Conservation (phyloP, 1,140 invertebrate species). For the Berghia stephanieae region DNA sequence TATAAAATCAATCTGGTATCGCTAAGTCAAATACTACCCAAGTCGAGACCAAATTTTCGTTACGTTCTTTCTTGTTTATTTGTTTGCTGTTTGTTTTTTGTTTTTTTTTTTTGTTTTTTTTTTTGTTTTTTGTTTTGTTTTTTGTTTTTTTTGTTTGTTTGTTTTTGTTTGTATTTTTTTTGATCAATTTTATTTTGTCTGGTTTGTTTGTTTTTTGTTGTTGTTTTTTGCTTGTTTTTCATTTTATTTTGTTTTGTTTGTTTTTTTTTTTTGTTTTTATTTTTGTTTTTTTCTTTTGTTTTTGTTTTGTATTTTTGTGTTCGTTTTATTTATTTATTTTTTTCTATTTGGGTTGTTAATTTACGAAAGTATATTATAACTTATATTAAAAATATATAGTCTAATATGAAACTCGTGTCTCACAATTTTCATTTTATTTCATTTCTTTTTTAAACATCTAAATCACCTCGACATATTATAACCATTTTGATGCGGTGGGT, state of each 20-base stretch:
- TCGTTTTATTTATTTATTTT: not conserved
- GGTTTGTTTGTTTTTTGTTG: too few relatives aligned
- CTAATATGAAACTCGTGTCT: too few relatives aligned
- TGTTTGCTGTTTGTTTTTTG: too few relatives aligned
- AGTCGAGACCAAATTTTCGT: not conserved
- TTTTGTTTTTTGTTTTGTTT: too few relatives aligned
- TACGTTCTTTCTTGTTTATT: not conserved
- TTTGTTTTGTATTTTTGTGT: not conserved
- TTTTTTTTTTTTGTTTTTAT: not conserved
- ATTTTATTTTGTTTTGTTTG: not conserved
- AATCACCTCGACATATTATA: too few relatives aligned
- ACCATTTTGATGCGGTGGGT: too few relatives aligned
- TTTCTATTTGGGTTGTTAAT: slow-evolving; percentile 4
- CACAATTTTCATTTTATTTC: too few relatives aligned
- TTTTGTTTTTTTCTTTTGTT: not conserved
- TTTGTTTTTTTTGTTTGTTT: too few relatives aligned
- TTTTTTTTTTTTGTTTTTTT: too few relatives aligned
- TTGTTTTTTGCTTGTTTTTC: not conserved
- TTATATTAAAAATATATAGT: not conserved
- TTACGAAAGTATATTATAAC: not conserved
- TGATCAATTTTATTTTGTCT: not conserved
- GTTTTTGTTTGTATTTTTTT: too few relatives aligned
- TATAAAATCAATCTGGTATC: not conserved
- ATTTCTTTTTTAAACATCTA: too few relatives aligned
- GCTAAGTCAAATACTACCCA: not conserved